Conservation (phyloP, 2,797 vertebrate genomes). For the Perodicticus potto region DNA sequence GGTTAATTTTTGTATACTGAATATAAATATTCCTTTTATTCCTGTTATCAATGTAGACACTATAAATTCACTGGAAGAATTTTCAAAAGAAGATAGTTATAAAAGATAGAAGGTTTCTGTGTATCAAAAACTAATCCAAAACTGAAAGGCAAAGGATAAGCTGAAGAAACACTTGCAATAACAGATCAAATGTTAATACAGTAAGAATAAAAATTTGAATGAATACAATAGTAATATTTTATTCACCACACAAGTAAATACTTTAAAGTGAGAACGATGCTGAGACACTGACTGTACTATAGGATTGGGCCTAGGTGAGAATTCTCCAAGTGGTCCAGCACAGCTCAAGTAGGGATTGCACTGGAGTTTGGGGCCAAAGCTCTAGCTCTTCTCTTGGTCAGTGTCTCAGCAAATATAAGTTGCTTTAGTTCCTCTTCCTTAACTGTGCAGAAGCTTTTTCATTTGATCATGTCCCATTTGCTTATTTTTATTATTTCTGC, state of each 20-base stretch:
- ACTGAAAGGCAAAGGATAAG: conserved; percentile 43
- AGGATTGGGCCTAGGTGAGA: not conserved
- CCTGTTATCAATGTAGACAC: not conserved
- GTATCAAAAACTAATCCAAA: conserved; percentile 47
- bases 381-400: not conserved
- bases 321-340: not conserved
- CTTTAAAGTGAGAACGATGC: conserved; percentile 36
- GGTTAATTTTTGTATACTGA: conserved; percentile 7
- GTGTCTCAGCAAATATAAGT: not conserved
- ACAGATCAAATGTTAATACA: too few relatives aligned
- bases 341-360: not conserved
- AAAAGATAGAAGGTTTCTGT: not conserved
- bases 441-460: too few relatives aligned
- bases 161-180: not conserved
- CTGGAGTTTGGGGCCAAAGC: not conserved
- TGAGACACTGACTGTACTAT: not conserved
- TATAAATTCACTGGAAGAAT: not conserved
- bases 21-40: conserved; percentile 36
- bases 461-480: too few relatives aligned
- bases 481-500: too few relatives aligned
- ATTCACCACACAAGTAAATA: not conserved
- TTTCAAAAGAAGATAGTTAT: conserved; percentile 45
- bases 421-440: too few relatives aligned
- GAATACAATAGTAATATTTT: conserved; percentile 40
- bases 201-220: not conserved